Base-by-base conservation (phyloP, 2,797 vertebrate species). In the Squalus acanthias region DNA sequence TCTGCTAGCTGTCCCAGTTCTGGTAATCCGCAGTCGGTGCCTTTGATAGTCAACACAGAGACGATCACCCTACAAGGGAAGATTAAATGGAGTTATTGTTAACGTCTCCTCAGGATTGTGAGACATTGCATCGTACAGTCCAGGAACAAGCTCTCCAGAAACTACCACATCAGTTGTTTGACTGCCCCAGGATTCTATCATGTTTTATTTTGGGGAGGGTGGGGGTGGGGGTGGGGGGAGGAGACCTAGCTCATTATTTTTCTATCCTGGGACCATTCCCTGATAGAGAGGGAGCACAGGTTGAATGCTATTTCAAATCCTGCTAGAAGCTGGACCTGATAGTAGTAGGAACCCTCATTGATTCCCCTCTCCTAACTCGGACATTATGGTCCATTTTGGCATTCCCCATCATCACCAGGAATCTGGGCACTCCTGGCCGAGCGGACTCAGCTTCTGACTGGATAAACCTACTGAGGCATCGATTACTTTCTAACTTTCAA, bases 21-120 rank as follows among this genome's bases (percentile, higher is more conserved):
- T 60, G 98, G 97, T 97, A 98, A 96, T 92, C 98, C 96, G 97
- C 98, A 98, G 97, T 98, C 98, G 60, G 98, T 98, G 96, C 98
- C 98, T 96, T 98, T 97, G n/a, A 98, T 97, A 50, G 98, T 97
- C 97, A 98, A 96, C 96, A 98, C 98, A 53, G 98, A 98, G 96
- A 98, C 97, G 0, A 97, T 97, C 96, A 98, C 98, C 39, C 98
- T 98, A 72, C 0, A 29, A 96, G 20, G 67, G 60, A 76, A 6
- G 4, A n/a, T 96, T 2, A 53, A 53, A 50, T 2, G 13, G 70
- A 50, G 22, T 65, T n/a, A 65, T 60, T 29, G 57, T 60, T 93
- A 63, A 60, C 63, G 26, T 69, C 24, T 93, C 57, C 26, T 94
- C 57, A 63, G 39, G 67, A 24, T 29, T 53, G 57, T 63, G 57